These are phyloP conservation scores for Acanthis flammea DNA, from an alignment of 2,797 vertebrate species.

Conservation along the genomic window DNA sequence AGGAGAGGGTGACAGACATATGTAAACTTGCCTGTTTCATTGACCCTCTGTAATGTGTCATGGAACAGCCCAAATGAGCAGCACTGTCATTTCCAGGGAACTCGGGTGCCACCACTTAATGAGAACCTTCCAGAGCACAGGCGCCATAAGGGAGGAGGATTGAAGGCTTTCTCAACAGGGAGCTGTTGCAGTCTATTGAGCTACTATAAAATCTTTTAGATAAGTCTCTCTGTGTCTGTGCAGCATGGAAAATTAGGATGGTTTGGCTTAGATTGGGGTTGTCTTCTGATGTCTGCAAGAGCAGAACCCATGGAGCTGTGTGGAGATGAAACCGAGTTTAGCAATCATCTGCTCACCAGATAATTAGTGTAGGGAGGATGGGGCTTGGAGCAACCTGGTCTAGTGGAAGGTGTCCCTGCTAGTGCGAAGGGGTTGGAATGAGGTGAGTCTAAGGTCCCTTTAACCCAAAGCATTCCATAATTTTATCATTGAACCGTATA, in stretches of 20 bases:
- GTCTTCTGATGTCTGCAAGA: background rate
- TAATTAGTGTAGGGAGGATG: background rate
- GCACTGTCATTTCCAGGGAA: background rate
- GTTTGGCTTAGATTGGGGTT: background rate
- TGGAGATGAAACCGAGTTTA: background rate
- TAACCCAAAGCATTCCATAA: background rate
- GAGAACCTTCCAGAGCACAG: background rate
- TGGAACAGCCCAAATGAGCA: background rate
- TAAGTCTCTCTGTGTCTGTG: background rate
- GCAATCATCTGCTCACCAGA: background rate
- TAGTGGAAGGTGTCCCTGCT: background rate
- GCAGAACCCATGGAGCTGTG: rapidly evolving
- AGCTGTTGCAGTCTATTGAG: background rate
- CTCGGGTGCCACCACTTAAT: background rate
- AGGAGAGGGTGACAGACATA: background rate
- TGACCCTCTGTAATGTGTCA: background rate
- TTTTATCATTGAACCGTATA: background rate
- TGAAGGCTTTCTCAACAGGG: background rate
- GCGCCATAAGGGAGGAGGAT: rapidly evolving
- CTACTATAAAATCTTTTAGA: background rate
- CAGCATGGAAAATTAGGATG: background rate
- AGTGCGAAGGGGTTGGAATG: background rate
- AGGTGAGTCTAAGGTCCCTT: background rate
- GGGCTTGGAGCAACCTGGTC: background rate
- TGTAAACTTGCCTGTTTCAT: background rate